Evolutionary conservation across 2,113 vertebrate genomes (phyloP).

Genomic region (Indicator indicator): DNA sequence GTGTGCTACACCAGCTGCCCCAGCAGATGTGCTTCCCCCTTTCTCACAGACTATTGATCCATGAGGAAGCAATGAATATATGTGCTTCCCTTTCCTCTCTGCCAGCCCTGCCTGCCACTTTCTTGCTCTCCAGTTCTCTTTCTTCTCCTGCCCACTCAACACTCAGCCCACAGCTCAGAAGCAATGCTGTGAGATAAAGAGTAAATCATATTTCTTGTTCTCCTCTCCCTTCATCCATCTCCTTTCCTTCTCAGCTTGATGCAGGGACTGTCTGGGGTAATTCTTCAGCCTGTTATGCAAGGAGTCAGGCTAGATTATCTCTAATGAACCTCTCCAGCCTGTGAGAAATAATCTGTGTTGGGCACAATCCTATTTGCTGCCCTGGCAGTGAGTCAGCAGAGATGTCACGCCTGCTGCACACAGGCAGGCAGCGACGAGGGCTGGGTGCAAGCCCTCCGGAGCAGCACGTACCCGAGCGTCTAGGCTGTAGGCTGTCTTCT

Average conservation of each 20-base stretch:
- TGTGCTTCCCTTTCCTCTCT: not conserved
- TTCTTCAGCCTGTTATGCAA: conserved; percentile 32
- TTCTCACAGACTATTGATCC: accelerated
- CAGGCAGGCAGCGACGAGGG: not conserved
- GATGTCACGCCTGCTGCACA: not conserved
- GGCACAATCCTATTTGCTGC: conserved; percentile 25
- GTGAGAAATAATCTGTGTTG: conserved; percentile 6
- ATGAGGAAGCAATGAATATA: not conserved
- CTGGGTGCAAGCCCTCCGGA: not conserved
- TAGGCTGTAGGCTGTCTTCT: conserved; percentile 90
- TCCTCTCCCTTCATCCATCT: not conserved
- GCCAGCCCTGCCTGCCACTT: not conserved
- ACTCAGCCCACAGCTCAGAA: not conserved
- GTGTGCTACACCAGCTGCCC: not conserved
- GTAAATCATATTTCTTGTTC: not conserved
- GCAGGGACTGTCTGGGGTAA: not conserved
- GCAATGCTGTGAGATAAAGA: not conserved
- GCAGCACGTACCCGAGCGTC: conserved; percentile 85
- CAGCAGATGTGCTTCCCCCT: not conserved
- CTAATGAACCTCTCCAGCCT: not conserved
- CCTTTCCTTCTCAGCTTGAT: not conserved
- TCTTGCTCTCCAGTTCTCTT: not conserved
- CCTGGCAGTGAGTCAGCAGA: conserved; percentile 47
- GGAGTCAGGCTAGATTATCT: not conserved
- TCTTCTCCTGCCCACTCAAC: not conserved